phyloP scores from a whole-genome alignment of 2,797 vertebrate genomes.

The Thunnus albacares region DNA sequence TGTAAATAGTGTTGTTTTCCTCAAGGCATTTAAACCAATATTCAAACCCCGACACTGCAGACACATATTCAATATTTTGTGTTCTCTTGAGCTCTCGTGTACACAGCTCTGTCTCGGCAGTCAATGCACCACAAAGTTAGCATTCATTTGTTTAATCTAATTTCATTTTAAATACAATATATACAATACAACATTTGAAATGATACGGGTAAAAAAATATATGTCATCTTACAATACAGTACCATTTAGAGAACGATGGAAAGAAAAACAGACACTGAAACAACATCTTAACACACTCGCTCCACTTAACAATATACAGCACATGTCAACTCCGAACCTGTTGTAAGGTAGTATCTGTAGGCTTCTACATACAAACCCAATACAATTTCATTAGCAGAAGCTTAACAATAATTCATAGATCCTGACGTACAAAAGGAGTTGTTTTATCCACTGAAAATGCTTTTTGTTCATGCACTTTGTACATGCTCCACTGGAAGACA shows the following conservation, averaged over 20 bases:
- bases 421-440: constrained; percentile 66
- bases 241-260: constrained; percentile 81
- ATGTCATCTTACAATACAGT: constrained; percentile 88
- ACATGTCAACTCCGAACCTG: constrained; percentile 59
- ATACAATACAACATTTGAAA: constrained; percentile 85
- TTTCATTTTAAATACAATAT: constrained; percentile 82
- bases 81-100: constrained; percentile 4
- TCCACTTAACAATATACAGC: constrained; percentile 74
- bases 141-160: constrained; percentile 82
- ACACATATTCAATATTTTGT: constrained; percentile 34
- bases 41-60: constrained; percentile 14
- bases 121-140: constrained; percentile 53
- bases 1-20: constrained; percentile 37
- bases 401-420: constrained; percentile 71
- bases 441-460: constrained; percentile 68
- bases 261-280: constrained; percentile 75
- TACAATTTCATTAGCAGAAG: constrained; percentile 72
- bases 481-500: constrained; percentile 82
- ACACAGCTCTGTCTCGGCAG: constrained; percentile 20
- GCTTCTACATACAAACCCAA: constrained; percentile 71
- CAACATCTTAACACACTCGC: constrained; percentile 76
- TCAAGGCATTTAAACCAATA: constrained; percentile 27
- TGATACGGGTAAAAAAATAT: constrained; percentile 89
- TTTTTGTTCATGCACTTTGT: constrained; percentile 83
- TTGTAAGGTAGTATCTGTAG: constrained; percentile 65